These are phyloP conservation scores for Agonum fuliginosum DNA, from an alignment of 2,888 invertebrate genomes.

Conservation along the genomic window DNA sequence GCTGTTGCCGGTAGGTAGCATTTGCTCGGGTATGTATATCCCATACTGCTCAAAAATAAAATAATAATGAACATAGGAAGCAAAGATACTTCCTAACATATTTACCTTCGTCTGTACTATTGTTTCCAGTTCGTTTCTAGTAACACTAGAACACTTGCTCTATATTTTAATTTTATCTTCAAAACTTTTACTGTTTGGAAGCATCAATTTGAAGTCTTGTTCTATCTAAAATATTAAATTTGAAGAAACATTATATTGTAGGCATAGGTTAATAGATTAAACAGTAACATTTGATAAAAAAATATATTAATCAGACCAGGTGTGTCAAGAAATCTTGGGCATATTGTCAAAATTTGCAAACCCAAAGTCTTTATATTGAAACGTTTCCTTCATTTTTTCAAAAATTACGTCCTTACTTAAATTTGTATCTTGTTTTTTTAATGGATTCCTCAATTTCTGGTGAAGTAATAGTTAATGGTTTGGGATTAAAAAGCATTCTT, in stretches of 20 bases:
- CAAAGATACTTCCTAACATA: background rate
- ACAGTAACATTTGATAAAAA: background rate
- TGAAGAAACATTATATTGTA: background rate
- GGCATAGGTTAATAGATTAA: background rate
- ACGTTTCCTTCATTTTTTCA: background rate
- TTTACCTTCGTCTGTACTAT: background rate
- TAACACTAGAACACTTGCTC: background rate
- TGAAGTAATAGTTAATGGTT: too few relatives aligned
- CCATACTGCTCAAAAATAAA: background rate
- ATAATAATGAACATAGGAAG: background rate
- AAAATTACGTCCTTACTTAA: background rate
- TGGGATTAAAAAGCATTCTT: too few relatives aligned
- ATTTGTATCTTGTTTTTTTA: background rate
- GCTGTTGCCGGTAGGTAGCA: background rate
- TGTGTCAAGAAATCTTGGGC: conserved; percentile 8
- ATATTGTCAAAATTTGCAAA: background rate
- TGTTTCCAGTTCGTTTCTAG: background rate
- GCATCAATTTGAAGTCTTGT: background rate
- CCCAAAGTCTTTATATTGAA: background rate
- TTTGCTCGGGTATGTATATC: conserved; percentile 4
- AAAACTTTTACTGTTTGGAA: background rate
- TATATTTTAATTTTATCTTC: background rate
- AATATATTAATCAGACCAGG: conserved; percentile 15
- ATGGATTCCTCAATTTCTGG: too few relatives aligned
- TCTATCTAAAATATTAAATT: background rate